A percentile compares a stretch with the other conserved stretches of the same genome.
These are phyloP conservation scores for Macrosteles quadrilineatus DNA, from an alignment of 1,140 invertebrate species.

Conservation along the genomic window DNA sequence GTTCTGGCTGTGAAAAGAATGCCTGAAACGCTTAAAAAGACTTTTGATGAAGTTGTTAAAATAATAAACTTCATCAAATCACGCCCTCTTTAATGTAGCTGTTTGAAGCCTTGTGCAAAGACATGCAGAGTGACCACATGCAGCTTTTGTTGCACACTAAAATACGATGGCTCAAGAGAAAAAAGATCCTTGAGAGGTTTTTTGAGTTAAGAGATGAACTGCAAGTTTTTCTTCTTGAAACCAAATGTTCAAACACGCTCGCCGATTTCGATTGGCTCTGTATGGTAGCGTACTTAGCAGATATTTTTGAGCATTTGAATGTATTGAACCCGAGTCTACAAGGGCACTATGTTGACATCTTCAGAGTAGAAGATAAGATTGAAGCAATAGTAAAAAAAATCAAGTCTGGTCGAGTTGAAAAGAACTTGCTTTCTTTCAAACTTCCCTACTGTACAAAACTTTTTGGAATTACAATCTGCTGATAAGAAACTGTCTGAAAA, in stretches of 20 bases:
- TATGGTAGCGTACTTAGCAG: conserved; percentile 42
- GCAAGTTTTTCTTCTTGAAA: conserved; percentile 26
- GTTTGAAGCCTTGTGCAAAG: conserved; percentile 33
- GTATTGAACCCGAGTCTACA: conserved; percentile 42
- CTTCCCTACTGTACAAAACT: neutral
- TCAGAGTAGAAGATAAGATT: conserved; percentile 44
- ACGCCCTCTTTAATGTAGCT: too few species aligned
- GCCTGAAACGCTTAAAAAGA: too few species aligned
- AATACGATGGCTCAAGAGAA: conserved; percentile 40
- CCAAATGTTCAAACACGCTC: conserved; percentile 4
- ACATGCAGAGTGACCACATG: conserved; percentile 1
- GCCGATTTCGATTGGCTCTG: conserved; percentile 27
- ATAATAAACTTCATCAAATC: too few species aligned
- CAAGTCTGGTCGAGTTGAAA: conserved; percentile 35
- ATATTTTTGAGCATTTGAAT: conserved; percentile 45
- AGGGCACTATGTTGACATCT: conserved; percentile 43
- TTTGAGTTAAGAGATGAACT: conserved; percentile 27
- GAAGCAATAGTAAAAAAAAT: conserved; percentile 43
- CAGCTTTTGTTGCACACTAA: conserved; percentile 38
- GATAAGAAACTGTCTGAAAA: conserved; percentile 21
- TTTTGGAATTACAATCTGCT: conserved; percentile 20
- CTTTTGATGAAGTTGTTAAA: too few species aligned
- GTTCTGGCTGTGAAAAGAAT: too few species aligned
- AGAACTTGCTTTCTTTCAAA: neutral
- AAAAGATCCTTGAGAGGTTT: conserved; percentile 38